Evolutionary conservation across 2,797 vertebrate species (phyloP), one percentile per base, ranked within the genome.

Genomic region (Megalops cyprinoides): DNA sequence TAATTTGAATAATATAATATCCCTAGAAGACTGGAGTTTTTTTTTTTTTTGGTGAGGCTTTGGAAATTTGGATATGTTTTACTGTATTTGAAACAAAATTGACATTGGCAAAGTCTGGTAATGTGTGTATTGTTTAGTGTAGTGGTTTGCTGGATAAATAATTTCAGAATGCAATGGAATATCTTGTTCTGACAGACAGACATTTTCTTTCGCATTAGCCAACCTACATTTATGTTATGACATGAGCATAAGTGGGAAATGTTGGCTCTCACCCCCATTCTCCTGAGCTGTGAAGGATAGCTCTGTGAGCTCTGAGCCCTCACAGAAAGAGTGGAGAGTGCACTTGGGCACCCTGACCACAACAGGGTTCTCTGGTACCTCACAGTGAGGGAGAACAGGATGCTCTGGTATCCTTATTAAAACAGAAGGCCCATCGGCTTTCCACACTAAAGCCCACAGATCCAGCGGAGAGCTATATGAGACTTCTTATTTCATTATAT

Each of bases 401-500:
- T 58, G 25, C 25, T 37, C 25, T 4, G 14, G 18, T 34, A 83
- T 80, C 85, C 80, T 86, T 89, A 4, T 15, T 90, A 91, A 88
- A 89, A 90, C 88, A 90, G 92, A 90, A 93, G 85, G 92, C 83
- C 88, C 87, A 91, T 83, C 81, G 86, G 89, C 89, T 91, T 87
- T 84, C 90, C 87, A 82, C 87, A 95, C 95, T 97, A 95, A 94
- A 92, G 90, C 93, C 92, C 89, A 90, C 91, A 95, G 87, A 90
- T 28, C 3, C 92, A 94, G 91, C 85, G 88, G 86, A 88, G 88
- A 92, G 92, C 93, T 92, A 90, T 89, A 91, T 90, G 88, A 88
- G 89, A 87, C 90, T 92, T 93, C 91, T 91, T 92, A 93, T 95
- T 95, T 95, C 90, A 95, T 95, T 94, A 95, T 77, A 89, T 88